phyloP scores from a whole-genome alignment of 2,113 vertebrate genomes.

The Equus przewalskii region DNA sequence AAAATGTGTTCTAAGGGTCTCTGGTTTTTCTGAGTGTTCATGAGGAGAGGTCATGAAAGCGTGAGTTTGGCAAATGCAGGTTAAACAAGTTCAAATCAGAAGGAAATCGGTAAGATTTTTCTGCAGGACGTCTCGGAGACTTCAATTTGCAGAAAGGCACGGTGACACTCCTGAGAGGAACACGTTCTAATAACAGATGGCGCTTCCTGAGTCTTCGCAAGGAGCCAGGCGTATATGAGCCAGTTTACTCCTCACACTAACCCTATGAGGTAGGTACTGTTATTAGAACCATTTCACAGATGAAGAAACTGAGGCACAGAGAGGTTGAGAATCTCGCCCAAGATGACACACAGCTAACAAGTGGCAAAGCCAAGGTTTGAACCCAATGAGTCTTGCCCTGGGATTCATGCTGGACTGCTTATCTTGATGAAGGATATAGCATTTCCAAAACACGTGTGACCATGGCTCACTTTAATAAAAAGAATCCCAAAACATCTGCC shows the following conservation, averaged over 20 bases:
- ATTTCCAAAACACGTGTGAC: neutral
- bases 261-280: neutral
- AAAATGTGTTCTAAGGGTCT: neutral
- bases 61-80: neutral
- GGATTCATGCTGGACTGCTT: neutral
- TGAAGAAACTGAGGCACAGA: neutral
- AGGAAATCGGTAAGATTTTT: neutral
- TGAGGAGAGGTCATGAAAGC: neutral
- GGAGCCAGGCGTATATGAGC: neutral
- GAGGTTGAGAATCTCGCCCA: neutral
- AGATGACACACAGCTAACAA: neutral
- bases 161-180: neutral
- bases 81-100: neutral
- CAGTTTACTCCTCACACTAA: neutral
- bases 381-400: neutral
- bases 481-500: neutral
- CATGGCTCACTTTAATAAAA: neutral
- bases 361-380: neutral
- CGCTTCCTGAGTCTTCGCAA: rapidly evolving
- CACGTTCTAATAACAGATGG: rapidly evolving
- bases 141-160: rapidly evolving
- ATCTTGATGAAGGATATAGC: neutral
- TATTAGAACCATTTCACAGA: neutral
- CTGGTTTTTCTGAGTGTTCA: neutral
- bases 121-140: neutral